A percentile compares a stretch with the other conserved stretches of the same genome.
Evolutionary conservation across 2,113 vertebrate genomes (phyloP).

Genomic region (Crypturellus undulatus): DNA sequence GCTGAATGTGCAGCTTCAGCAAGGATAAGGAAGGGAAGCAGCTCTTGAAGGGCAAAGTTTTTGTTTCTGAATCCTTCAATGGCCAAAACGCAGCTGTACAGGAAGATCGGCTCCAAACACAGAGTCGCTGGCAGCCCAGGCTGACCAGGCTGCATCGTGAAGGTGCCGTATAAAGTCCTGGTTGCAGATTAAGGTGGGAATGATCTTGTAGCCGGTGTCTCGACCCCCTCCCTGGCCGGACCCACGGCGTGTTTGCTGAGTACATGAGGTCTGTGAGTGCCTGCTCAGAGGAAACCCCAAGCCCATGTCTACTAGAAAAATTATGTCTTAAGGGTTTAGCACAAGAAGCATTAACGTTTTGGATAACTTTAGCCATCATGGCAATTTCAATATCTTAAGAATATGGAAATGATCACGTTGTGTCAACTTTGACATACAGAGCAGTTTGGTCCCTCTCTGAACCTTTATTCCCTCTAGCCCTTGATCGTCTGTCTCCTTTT

Average conservation of each 20-base stretch:
- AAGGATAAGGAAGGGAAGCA: background rate
- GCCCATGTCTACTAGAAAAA: background rate
- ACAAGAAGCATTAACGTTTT: background rate
- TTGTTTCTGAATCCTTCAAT: background rate
- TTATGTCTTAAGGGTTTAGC: background rate
- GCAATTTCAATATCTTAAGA: background rate
- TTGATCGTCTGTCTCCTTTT: background rate
- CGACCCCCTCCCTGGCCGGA: background rate
- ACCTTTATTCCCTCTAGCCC: background rate
- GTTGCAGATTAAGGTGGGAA: background rate
- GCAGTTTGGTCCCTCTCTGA: background rate
- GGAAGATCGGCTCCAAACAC: background rate
- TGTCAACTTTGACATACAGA: background rate
- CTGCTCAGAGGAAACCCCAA: background rate
- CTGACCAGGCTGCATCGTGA: background rate
- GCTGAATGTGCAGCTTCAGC: background rate
- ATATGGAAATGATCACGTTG: background rate
- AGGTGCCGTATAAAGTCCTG: background rate
- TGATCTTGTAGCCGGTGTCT: background rate
- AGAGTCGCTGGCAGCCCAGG: background rate
- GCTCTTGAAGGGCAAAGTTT: background rate
- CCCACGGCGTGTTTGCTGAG: accelerated
- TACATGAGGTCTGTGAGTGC: background rate
- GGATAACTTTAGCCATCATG: background rate
- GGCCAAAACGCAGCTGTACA: background rate